Conservation (phyloP, 2,113 vertebrate genomes). For the Bolborhynchus lineola region DNA sequence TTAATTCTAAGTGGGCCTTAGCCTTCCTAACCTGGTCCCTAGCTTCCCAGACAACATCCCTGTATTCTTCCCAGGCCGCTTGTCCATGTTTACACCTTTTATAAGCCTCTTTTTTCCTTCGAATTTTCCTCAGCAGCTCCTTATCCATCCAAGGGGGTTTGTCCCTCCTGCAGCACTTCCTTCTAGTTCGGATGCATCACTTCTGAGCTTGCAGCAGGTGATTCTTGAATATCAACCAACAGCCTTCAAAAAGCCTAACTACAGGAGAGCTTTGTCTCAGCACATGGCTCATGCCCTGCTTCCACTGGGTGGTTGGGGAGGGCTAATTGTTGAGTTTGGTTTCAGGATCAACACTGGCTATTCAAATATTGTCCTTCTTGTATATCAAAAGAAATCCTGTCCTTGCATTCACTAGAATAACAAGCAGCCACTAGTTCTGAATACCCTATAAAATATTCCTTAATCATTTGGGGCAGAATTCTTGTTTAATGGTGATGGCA, state of each 20-base stretch:
- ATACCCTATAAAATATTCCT: not conserved
- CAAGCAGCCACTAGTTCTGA: not conserved
- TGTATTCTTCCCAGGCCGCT: no score
- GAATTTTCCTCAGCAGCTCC: no score
- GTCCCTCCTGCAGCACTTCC: no score
- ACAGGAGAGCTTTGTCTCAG: not conserved
- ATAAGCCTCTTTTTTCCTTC: no score
- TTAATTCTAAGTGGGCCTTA: no score
- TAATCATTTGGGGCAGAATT: not conserved
- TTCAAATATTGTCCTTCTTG: not conserved
- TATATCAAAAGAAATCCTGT: not conserved
- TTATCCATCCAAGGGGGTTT: no score
- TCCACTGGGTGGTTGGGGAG: not conserved
- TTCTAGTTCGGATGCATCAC: no score
- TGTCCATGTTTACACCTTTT: no score
- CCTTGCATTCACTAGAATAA: not conserved
- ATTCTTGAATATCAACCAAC: no score
- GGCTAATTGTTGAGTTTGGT: not conserved
- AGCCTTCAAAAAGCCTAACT: not conserved
- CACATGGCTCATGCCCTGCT: not conserved
- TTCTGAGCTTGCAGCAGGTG: no score
- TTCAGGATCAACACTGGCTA: not conserved
- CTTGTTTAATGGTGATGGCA: not conserved
- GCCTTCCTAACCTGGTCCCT: no score
- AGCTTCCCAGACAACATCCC: no score